phyloP scores from a whole-genome alignment of 2,113 vertebrate species.

The Sphyrna mokarran region DNA sequence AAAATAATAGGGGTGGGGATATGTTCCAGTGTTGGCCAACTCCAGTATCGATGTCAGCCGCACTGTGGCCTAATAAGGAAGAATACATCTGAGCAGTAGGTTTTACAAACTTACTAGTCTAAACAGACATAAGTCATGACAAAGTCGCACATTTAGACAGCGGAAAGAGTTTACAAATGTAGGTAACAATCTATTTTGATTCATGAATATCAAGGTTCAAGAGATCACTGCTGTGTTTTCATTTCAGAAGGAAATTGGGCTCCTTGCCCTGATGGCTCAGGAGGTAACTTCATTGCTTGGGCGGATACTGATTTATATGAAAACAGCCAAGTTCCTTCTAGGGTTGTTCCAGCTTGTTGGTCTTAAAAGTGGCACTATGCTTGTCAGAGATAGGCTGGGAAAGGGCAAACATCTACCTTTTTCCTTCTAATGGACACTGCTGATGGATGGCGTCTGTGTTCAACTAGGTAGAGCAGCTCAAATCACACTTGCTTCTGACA shows the following conservation, averaged over 20 bases:
- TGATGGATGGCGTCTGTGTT: neutral
- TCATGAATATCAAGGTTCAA: neutral
- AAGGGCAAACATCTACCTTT: neutral
- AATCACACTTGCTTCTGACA: neutral
- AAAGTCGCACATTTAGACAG: neutral
- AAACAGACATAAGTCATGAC: conserved; percentile 30
- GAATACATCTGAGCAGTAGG: neutral
- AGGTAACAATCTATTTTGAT: neutral
- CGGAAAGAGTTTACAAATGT: neutral
- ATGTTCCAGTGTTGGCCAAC: neutral
- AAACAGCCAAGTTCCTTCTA: neutral
- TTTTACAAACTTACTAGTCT: conserved; percentile 18
- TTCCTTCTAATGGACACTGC: neutral
- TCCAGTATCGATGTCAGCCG: neutral
- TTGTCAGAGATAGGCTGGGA: neutral
- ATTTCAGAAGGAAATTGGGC: neutral
- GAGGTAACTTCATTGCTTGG: neutral
- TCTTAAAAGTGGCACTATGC: neutral
- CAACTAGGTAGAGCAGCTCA: neutral
- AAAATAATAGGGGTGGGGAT: conserved; percentile 1
- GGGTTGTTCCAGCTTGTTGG: neutral
- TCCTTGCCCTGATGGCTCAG: neutral
- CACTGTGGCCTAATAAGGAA: conserved; percentile 26
- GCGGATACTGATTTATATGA: neutral
- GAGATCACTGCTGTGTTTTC: neutral